These are phyloP conservation scores for Nipponia nippon DNA, from an alignment of 2,113 vertebrate genomes.

Conservation along the genomic window DNA sequence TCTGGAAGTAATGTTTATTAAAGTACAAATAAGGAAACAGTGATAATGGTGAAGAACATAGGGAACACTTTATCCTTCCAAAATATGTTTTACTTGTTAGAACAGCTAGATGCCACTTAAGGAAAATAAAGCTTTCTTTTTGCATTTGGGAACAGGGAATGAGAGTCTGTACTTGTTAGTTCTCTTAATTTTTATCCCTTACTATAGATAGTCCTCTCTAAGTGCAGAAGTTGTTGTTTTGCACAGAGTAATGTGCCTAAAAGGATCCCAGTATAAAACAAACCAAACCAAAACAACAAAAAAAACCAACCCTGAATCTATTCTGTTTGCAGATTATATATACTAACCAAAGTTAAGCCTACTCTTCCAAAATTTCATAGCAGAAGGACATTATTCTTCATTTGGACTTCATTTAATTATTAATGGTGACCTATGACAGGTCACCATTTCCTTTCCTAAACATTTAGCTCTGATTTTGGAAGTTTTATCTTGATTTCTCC, in stretches of 20 bases:
- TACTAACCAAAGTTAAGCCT: not conserved
- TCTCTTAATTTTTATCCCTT: not conserved
- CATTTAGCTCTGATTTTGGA: not conserved
- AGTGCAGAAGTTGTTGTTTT: not conserved
- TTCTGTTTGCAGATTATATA: not conserved
- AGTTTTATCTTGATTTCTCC: not conserved
- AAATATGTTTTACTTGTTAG: not conserved
- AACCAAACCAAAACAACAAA: not conserved
- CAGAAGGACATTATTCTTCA: not conserved
- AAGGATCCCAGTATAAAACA: not conserved
- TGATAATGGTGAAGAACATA: not conserved
- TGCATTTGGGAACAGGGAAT: not conserved
- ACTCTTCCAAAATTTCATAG: not conserved
- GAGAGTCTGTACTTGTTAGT: not conserved
- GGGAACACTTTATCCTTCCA: not conserved
- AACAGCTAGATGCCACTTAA: not conserved
- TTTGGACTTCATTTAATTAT: not conserved
- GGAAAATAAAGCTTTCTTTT: not conserved
- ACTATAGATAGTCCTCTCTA: not conserved
- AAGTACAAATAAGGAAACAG: not conserved
- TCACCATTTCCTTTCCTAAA: not conserved
- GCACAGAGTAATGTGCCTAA: not conserved
- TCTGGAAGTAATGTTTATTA: not conserved
- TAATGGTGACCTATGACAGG: not conserved
- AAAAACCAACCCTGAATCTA: rapidly evolving